Evolutionary conservation across 2,888 invertebrate genomes (phyloP), one percentile per base, ranked within the genome.

Genomic region (Fabriciana adippe): DNA sequence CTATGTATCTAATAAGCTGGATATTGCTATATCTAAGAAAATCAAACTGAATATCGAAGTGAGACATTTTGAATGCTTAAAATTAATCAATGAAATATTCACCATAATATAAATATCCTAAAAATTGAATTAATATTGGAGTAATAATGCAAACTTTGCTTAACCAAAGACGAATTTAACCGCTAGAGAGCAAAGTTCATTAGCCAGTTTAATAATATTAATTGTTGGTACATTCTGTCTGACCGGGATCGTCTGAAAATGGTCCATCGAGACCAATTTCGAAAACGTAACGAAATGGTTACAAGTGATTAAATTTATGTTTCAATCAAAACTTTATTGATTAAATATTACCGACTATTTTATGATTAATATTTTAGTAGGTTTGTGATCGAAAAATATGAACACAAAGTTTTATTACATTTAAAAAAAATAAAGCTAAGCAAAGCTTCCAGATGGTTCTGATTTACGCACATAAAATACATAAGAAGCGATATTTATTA

Each of bases 191-290:
- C 13, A 50, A 55, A 68, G 64, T 64, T 68, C 21, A 60, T 60
- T 55, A 59, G 16, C 48, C 16, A 50, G 55, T 47, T 64, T 64
- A 68, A 64, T 64, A 60, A 59, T 68, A 68, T 68, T 60, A 64
- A 64, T 67, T 64, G 53, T 62, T 55, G 51, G 66, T 66, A 68
- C 59, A 59, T 60, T 53, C 61, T 41, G 41, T 16, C 31, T 41
- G n/a, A 57, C 31, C 41, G n/a, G 51, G 54, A 26, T 26, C 50
- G 55, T 60, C 59, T 55, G n/a, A 48, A 55, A 59, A 59, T 50
- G 64, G 50, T 16, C 67, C 59, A 41, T 16, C 13, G 55, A 41
- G 64, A 31, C 13, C 47, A 6, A 67, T 47, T 51, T 51, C 41
- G 26, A 41, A 65, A 13, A 48, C 13, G 26, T 26, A 59, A 31